Evolutionary conservation across 2,113 vertebrate species (phyloP), one percentile per base, ranked within the genome.

Genomic region (Barnardius zonarius): DNA sequence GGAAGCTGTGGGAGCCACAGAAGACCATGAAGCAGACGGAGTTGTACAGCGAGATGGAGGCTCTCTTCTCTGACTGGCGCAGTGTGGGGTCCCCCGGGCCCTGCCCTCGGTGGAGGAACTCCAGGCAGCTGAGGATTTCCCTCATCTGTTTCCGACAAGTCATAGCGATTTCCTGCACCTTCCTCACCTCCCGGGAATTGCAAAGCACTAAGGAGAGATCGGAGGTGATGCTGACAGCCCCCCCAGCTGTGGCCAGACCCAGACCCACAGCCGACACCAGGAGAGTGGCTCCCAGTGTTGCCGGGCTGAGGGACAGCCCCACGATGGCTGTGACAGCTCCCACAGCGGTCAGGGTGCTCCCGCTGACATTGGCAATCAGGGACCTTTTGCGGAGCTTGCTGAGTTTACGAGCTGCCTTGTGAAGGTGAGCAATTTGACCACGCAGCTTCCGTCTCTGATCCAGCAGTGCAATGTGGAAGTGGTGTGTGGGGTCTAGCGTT

Each of bases 141-240:
- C 96, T 98, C 98, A 98, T 97, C 96, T 98, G 98, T 79, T 97
- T 97, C 96, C 95, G 96, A 92, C 98, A 98, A 92, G 92, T 88
- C 88, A 86, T 37, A 5, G 97, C 97, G 5, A 98, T 98, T 95
- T 98, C 97, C 94, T 98, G 98, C 86, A 98, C 98, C 90, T 93
- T 92, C 75, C 74, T 97, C 86, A 98, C 92, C 93, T 98, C 98
- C 67, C 79, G 96, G 63, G 97, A 95, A 55, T 97, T 97, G 93
- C 92, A 97, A 88, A 98, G 79, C 80, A 98, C 90, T 57, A 85
- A 70, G 30, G 97, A 97, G 51, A 98, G 92, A 59, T 98, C 97
- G 0, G 97, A 98, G 30, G 97, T 93, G 93, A 98, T 41, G 57
- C 94, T 98, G 78, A 98, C 37, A 0, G 97, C 97, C 4, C 98